A percentile compares a stretch with the other conserved stretches of the same genome.
Evolutionary conservation across 2,113 vertebrate species (phyloP).

Genomic region (Vireo altiloquus): DNA sequence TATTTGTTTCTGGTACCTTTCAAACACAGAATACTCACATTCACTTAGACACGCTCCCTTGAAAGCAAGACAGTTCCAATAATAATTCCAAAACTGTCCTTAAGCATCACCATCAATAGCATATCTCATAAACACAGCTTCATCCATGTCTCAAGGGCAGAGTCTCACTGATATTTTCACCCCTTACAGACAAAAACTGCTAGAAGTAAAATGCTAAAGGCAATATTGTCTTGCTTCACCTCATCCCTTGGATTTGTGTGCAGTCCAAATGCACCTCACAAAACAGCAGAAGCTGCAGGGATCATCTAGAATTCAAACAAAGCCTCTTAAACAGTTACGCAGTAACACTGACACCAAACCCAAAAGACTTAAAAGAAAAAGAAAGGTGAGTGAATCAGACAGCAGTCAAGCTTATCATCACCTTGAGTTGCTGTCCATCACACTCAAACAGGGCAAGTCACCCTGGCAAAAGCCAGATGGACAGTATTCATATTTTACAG

Average conservation of each 20-base stretch:
- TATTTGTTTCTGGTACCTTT: background rate
- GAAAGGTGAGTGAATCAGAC: rapidly evolving
- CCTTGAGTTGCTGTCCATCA: background rate
- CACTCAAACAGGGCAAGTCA: background rate
- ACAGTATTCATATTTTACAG: background rate
- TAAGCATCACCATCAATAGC: background rate
- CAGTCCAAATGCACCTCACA: background rate
- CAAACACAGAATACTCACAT: background rate
- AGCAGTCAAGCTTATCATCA: background rate
- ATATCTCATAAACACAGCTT: background rate
- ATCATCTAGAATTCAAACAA: background rate
- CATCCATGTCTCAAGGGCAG: background rate
- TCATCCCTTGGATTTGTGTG: background rate
- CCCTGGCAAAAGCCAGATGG: background rate
- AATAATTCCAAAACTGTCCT: background rate
- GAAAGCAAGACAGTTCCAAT: background rate
- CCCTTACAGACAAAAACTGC: background rate
- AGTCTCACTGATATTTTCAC: background rate
- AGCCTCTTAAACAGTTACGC: background rate
- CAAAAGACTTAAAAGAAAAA: background rate
- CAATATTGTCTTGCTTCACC: background rate
- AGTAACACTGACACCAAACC: background rate
- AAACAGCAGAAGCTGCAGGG: background rate
- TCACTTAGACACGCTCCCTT: background rate
- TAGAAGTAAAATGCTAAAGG: slow-evolving; percentile 8